Conservation (phyloP, 2,113 vertebrate species). For the Hippoglossus stenolepis region DNA sequence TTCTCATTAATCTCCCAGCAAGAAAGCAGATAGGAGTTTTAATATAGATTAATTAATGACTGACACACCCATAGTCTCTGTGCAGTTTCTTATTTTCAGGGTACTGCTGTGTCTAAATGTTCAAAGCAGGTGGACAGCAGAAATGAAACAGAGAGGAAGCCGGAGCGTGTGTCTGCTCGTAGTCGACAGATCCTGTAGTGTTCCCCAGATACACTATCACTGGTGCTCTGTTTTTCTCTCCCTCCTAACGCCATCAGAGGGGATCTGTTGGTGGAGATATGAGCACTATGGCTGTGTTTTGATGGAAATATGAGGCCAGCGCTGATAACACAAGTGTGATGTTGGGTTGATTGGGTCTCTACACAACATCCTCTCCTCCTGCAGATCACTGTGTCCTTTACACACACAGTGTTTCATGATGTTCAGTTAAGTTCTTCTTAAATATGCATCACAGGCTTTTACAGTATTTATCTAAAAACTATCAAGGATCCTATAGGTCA, state of each 20-base stretch:
- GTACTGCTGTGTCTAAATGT: not conserved
- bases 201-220: slow-evolving; percentile 4
- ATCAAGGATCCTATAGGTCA: not conserved
- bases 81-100: not conserved
- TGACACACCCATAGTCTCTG: not conserved
- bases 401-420: not conserved
- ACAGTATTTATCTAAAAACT: not conserved
- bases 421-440: not conserved
- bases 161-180: not conserved
- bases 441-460: not conserved
- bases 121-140: not conserved
- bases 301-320: slow-evolving; percentile 44
- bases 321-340: slow-evolving; percentile 35
- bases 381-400: not conserved
- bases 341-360: slow-evolving; percentile 17
- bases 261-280: slow-evolving; percentile 31
- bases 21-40: not conserved
- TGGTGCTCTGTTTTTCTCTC: slow-evolving; percentile 42
- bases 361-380: slow-evolving; percentile 43
- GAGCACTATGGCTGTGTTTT: slow-evolving; percentile 28
- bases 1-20: not conserved
- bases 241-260: slow-evolving; percentile 15
- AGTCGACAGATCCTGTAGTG: slow-evolving; percentile 2
- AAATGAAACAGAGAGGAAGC: slow-evolving; percentile 12
- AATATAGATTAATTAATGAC: not conserved